Base-by-base conservation (phyloP, 2,797 vertebrate species). In the Nasua narica region DNA sequence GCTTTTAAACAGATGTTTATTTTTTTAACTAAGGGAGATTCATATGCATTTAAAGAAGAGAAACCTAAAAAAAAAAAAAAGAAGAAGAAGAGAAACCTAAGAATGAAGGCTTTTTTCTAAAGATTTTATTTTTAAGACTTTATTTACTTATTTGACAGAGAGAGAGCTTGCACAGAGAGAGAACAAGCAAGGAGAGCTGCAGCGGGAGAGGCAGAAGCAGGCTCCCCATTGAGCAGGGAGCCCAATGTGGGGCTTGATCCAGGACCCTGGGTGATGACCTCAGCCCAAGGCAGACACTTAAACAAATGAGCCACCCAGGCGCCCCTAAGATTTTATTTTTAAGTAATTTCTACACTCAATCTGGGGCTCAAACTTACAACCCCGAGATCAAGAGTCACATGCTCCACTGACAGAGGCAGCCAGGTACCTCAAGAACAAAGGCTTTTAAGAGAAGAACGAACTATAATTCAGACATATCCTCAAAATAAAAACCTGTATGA, bases 21-120 rank as follows among this genome's bases (percentile, higher is more conserved):
- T 91, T 91, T 87, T 84, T 62, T 48, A 89, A 92, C 16, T 54
- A 87, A 50, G n/a, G 65, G 54, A 93, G 58, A 90, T 62, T 79
- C 8, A 76, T 7, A 69, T 8, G 16, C 13, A 82, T 95, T 85
- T 96, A 43, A 90, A 95, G 16, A 88, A 79, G 46, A 87, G 90
- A 58, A 89, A 95, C 2, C 52, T 15, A 87, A 65, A n/a, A n/a
- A n/a, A n/a, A n/a, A n/a, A n/a, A n/a, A n/a, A n/a, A n/a, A n/a
- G n/a, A n/a, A n/a, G n/a, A 90, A 95, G 16, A 88, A 79, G 46
- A 87, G 90, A 58, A 89, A 95, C 2, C 52, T 15, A 87, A 65
- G n/a, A n/a, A n/a, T n/a, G 88, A 35, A 67, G n/a, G 65, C 8
- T 67, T 67, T 86, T 40, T n/a, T n/a, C 9, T 14, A 6, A 32